These are phyloP conservation scores for Protobothrops flavoviridis DNA, from an alignment of 2,113 vertebrate species.

Conservation along the genomic window DNA sequence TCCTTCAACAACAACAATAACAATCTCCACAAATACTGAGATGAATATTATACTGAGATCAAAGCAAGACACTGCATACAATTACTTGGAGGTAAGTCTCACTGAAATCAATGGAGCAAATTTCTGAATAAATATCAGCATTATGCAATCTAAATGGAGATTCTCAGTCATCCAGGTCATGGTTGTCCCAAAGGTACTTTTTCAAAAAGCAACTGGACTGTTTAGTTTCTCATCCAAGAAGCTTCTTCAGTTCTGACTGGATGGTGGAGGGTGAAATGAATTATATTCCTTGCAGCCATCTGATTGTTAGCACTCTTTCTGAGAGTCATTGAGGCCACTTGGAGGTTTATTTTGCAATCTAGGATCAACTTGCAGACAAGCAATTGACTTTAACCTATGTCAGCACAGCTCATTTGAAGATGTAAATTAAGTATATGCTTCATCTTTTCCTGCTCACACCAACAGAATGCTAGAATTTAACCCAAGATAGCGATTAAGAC, in stretches of 20 bases:
- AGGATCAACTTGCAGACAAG: neutral
- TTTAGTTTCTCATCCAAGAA: neutral
- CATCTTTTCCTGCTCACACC: neutral
- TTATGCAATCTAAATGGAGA: neutral
- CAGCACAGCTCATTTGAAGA: neutral
- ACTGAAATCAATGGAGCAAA: neutral
- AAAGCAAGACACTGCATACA: neutral
- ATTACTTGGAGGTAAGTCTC: neutral
- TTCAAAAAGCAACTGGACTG: neutral
- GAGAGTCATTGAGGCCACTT: neutral
- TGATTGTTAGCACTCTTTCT: neutral
- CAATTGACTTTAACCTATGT: no score
- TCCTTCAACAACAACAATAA: slow-evolving; percentile 1
- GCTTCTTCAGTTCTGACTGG: neutral
- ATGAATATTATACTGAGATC: neutral
- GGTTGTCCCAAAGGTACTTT: neutral
- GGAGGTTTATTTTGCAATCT: neutral
- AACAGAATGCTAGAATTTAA: neutral
- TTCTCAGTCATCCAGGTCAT: neutral
- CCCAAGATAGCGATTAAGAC: neutral
- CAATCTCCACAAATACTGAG: neutral
- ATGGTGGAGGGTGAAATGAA: neutral
- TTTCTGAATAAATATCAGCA: no score
- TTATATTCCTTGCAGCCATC: neutral
- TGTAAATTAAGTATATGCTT: neutral